Evolutionary conservation across 2,797 vertebrate species (phyloP), one percentile per base, ranked within the genome.

Genomic region (Argentina silus): DNA sequence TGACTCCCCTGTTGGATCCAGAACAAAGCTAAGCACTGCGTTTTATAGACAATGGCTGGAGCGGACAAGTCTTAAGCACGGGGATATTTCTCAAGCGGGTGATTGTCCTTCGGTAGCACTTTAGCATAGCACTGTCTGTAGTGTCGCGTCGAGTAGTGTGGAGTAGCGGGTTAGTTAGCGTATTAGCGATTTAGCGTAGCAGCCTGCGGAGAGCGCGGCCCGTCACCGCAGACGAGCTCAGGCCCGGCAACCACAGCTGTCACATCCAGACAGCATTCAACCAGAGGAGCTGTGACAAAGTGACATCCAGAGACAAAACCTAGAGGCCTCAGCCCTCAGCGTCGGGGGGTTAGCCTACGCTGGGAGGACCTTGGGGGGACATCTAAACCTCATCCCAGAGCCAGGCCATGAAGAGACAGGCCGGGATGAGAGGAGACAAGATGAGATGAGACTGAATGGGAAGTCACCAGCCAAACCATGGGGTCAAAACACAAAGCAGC

Each of bases 221-320:
- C 87, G 89, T 89, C 89, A 88, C 70, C 65, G 21, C 76, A 76
- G 87, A 90, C 76, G 68, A 83, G 84, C 81, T 77, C 77, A 88
- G 84, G 81, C 79, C 67, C 76, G 69, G 78, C 64, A 83, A 88
- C 85, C 83, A 87, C 56, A 84, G 75, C 82, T 88, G 90, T 89
- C 88, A 86, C 81, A 85, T 88, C 85, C 67, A 84, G 84, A 74
- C 87, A 83, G 83, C 79, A 69, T 82, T 88, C 83, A 90, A 85
- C 80, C 81, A 85, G 86, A 90, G 74, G 82, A 80, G 80, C 82
- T 84, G 88, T 88, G 91, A 90, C 87, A 88, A 86, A 85, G 85
- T 90, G 90, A 91, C 88, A 87, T 90, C 78, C 82, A 76, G 84
- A 89, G 85, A 91, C 81, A 83, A 88, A 89, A 81, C 83, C 53